Evolutionary conservation across 2,888 invertebrate genomes (phyloP).

Genomic region (Flexamia atlantica): DNA sequence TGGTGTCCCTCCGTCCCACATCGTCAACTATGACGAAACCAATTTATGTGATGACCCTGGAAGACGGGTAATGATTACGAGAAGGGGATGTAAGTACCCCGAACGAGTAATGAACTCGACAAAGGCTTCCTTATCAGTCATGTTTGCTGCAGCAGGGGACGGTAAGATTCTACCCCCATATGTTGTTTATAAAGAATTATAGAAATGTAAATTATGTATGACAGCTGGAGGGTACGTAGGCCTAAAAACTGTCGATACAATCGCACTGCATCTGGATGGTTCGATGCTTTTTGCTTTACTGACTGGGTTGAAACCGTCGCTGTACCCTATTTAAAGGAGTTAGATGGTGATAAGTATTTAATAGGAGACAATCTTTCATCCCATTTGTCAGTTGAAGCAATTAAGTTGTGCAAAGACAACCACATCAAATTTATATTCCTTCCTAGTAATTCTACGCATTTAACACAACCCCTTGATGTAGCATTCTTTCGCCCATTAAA

Average conservation of each 20-base stretch:
- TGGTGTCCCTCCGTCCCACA: constrained; percentile 62
- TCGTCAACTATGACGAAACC: constrained; percentile 72
- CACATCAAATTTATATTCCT: background rate
- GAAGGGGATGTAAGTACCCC: constrained; percentile 66
- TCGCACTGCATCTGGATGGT: constrained; percentile 71
- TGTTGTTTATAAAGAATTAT: constrained; percentile 66
- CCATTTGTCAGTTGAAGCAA: constrained; percentile 55
- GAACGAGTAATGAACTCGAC: constrained; percentile 65
- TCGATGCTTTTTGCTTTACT: constrained; percentile 70
- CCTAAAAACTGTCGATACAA: constrained; percentile 69
- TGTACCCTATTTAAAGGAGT: constrained; percentile 68
- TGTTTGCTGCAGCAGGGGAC: constrained; percentile 66
- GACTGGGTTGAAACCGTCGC: constrained; percentile 71
- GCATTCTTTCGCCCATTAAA: no score
- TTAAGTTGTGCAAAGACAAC: constrained; percentile 63
- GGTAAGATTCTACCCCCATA: constrained; percentile 66
- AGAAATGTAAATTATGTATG: no score
- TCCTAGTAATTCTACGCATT: no score
- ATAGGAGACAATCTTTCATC: constrained; percentile 72
- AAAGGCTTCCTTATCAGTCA: constrained; percentile 66
- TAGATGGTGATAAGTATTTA: constrained; percentile 70
- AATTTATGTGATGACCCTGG: constrained; percentile 72
- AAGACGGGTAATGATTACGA: constrained; percentile 53
- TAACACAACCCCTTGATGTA: no score
- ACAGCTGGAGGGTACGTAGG: constrained; percentile 65